phyloP scores from a whole-genome alignment of 2,888 invertebrate species.

The Linhomoeus sp. region DNA sequence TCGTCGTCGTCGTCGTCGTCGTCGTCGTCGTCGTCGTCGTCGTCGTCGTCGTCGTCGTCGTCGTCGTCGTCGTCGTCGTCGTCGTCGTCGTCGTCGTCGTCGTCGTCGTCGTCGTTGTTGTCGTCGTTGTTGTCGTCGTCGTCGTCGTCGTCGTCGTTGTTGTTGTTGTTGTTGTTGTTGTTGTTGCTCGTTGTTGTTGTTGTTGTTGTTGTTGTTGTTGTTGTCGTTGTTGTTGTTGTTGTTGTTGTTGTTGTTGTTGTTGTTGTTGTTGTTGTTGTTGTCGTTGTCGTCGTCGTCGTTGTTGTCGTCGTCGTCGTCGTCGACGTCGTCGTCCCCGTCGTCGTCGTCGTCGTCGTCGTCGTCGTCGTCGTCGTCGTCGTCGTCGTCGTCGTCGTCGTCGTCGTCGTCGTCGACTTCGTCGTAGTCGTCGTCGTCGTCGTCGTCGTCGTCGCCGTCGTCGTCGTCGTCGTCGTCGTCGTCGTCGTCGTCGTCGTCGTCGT shows the following conservation, averaged over 20 bases:
- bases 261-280: not conserved
- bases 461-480: conserved; percentile 2
- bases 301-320: no score
- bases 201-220: not conserved
- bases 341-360: no score
- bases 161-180: not conserved
- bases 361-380: no score
- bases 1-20: no score
- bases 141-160: not conserved
- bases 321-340: no score
- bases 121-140: not conserved
- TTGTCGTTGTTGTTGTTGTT: not conserved
- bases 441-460: conserved; percentile 1
- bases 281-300: not conserved
- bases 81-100: not conserved
- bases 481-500: conserved; percentile 2
- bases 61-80: not conserved
- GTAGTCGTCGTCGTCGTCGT: conserved; percentile 3
- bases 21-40: no score
- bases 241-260: not conserved
- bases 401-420: no score
- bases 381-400: no score
- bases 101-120: not conserved
- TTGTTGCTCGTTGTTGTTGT: not conserved
- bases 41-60: not conserved